Conservation (phyloP, 2,797 vertebrate species). For the Chelmon rostratus region DNA sequence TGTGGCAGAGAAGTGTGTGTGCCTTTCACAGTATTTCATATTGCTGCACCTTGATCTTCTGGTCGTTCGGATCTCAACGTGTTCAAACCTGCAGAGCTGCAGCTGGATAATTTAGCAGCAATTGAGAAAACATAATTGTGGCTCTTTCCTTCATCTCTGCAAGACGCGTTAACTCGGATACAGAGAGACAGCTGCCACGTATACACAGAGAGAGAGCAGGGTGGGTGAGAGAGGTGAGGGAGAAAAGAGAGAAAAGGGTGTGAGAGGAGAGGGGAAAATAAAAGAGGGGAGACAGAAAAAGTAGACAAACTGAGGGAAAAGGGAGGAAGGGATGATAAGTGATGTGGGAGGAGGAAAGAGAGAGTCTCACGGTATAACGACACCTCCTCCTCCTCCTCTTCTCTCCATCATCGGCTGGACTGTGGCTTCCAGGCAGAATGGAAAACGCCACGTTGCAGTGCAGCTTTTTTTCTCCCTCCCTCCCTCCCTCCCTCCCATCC, state of each 20-base stretch:
- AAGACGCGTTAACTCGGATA: conserved; percentile 25
- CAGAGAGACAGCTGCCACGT: conserved; percentile 79
- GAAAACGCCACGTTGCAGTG: conserved; percentile 88
- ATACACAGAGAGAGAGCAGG: conserved; percentile 52
- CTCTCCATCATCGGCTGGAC: conserved; percentile 56
- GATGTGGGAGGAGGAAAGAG: conserved; percentile 44
- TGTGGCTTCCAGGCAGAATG: conserved; percentile 68
- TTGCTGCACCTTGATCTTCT: neutral
- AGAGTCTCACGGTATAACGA: conserved; percentile 55
- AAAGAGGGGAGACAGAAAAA: conserved; percentile 11
- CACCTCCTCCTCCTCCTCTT: conserved; percentile 41
- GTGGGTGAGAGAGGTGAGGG: neutral
- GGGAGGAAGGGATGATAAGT: conserved; percentile 24
- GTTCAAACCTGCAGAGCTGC: conserved; percentile 41
- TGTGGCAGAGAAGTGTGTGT: conserved; percentile 11
- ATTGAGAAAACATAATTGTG: conserved; percentile 49
- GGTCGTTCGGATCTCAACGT: too few relatives aligned
- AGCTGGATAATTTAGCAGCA: conserved; percentile 36
- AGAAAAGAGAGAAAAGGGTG: neutral
- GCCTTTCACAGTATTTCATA: neutral
- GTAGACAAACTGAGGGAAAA: conserved; percentile 4
- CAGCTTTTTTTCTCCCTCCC: conserved; percentile 33
- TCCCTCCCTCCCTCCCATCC: conserved; percentile 79
- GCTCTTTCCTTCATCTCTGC: conserved; percentile 28
- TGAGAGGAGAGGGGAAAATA: neutral